Conservation (phyloP, 2,797 vertebrate genomes). For the Spinibarbus caldwelli region DNA sequence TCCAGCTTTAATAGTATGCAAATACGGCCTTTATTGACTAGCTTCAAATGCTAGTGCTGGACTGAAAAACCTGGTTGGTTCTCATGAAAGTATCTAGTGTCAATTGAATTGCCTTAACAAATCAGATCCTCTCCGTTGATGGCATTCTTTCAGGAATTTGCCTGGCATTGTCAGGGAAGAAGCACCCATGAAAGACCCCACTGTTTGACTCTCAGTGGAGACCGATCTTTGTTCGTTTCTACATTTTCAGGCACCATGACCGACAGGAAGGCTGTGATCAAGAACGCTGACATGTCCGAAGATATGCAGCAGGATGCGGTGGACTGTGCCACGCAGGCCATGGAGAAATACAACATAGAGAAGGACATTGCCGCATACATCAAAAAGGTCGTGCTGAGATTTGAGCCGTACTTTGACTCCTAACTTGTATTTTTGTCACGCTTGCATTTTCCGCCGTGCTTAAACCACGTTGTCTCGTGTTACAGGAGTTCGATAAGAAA, state of each 20-base stretch:
- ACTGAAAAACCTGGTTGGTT: conserved; percentile 41
- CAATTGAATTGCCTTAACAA: conserved; percentile 49
- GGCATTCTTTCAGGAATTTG: conserved; percentile 32
- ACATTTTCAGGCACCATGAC: conserved; percentile 82
- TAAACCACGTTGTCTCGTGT: conserved; percentile 12
- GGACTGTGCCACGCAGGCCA: conserved; percentile 98
- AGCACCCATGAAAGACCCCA: conserved; percentile 44
- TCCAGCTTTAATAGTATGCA: neutral
- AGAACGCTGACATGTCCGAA: conserved; percentile 99
- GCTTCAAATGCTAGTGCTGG: conserved; percentile 1
- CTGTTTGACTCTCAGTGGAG: conserved; percentile 27
- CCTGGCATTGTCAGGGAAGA: conserved; percentile 22
- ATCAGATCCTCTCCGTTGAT: conserved; percentile 12
- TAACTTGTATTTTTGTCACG: neutral
- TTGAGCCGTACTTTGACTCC: neutral
- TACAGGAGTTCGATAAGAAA: conserved; percentile 99
- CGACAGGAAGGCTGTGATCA: conserved; percentile 99
- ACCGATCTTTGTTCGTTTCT: neutral
- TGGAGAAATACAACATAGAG: conserved; percentile 99
- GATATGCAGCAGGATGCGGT: conserved; percentile 99
- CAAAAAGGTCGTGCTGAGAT: conserved; percentile 81
- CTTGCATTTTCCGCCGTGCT: conserved; percentile 1
- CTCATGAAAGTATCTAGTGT: conserved; percentile 43
- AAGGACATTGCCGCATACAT: conserved; percentile 99
- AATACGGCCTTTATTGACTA: neutral